Base-by-base conservation (phyloP, 1,140 invertebrate genomes). In the Solenopsis invicta region DNA sequence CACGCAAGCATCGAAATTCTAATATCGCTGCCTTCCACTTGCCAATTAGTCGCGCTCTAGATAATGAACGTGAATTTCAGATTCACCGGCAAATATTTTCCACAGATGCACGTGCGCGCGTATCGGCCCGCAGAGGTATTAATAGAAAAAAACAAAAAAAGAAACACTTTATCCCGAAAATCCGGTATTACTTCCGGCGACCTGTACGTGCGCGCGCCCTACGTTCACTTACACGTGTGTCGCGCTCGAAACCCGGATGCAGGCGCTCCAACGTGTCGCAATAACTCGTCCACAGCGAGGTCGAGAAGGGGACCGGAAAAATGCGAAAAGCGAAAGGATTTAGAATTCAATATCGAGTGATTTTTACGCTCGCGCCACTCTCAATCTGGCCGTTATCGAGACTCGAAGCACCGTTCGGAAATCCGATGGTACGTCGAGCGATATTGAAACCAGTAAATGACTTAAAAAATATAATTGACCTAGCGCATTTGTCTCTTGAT, bases 1-100 rank as follows among this genome's bases (percentile, higher is more conserved):
- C 66, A 16, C 37, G 56, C 69, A 45, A 71, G 54, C 61, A 72
- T 76, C 48, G 21, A 76, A 85, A 56, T 85, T 88, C 75, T 82
- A 56, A 85, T 89, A 84, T 85, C 18, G 64, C 52, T 71, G 54
- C 29, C 69, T 37, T n/a, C 54, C 75, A 56, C 21, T 72, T 41
- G 86, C 37, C 86, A 85, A 89, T 88, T 89, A 88, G 56, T 85
- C 50, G 50, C 64, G 71, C 78, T 77, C 50, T 34, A 77, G 71
- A 77, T 88, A 88, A 88, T 88, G 77, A 77, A 13, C 24, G 12
- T 3, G 50, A 34, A 82, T 76, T 82, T 75, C 64, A 54, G 2
- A 29, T 29, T 41, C 41, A 29, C 41, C 24, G 75, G 18, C 52
- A 21, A 52, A 61, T 81, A 85, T 82, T 87, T 72, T 71, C 77